These are phyloP conservation scores for Pituophis catenifer DNA, from an alignment of 2,113 vertebrate species.

Conservation along the genomic window DNA sequence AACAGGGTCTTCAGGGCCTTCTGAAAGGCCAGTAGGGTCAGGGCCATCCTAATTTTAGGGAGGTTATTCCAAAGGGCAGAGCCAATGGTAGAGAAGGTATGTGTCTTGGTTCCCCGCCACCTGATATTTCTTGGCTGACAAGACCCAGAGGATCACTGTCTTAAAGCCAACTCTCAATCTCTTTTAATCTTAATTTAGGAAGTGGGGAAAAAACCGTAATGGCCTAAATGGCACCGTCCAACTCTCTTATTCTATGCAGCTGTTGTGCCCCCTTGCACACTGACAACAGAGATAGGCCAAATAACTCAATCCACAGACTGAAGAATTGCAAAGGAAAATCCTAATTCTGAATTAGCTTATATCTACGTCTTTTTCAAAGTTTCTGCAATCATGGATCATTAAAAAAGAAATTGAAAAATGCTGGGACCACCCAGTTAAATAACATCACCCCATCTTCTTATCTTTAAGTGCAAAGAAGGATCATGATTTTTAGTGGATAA, in stretches of 20 bases:
- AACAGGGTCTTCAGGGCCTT: background rate
- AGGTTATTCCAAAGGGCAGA: background rate
- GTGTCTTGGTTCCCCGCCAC: background rate
- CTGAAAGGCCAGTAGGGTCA: background rate
- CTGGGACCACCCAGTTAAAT: background rate
- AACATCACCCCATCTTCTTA: background rate
- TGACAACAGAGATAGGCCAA: background rate
- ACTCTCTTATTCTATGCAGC: background rate
- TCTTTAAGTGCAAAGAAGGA: background rate
- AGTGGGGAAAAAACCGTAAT: background rate
- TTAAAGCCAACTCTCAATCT: background rate
- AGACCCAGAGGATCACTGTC: background rate
- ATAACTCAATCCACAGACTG: background rate
- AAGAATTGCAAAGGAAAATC: background rate
- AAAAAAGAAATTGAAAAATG: background rate
- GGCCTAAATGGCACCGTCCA: background rate
- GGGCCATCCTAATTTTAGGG: background rate
- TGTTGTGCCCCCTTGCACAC: background rate
- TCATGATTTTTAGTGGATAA: background rate
- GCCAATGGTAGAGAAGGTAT: no score
- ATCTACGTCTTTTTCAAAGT: background rate
- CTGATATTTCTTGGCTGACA: background rate
- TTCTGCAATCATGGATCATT: background rate
- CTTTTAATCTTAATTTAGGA: background rate
- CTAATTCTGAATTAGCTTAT: background rate